Conservation (phyloP, 1,140 invertebrate genomes). For the Brachionus paranguensis region DNA sequence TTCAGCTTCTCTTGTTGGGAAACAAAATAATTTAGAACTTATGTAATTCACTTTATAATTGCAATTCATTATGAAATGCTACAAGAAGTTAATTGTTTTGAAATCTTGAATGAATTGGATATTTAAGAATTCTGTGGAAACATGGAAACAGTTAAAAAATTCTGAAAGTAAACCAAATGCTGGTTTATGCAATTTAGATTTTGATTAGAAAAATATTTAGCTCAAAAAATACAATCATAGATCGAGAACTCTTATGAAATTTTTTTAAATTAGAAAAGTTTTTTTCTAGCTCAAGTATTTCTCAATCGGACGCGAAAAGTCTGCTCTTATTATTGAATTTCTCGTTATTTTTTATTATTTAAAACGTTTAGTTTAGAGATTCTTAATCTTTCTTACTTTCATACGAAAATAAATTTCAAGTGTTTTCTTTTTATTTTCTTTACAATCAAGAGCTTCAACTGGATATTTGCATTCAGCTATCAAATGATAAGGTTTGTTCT, state of each 20-base stretch:
- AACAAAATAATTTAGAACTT: neutral
- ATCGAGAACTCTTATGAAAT: neutral
- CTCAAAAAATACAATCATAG: neutral
- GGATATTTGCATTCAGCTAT: neutral
- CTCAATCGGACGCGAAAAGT: conserved; percentile 17
- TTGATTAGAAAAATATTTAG: neutral
- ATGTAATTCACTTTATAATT: neutral
- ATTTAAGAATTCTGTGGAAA: neutral
- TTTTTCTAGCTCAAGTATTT: neutral
- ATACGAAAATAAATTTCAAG: conserved; percentile 11
- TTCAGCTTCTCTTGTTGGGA: neutral
- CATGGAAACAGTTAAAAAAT: neutral
- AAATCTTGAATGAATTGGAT: neutral
- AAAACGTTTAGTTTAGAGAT: neutral
- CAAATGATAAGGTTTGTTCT: neutral
- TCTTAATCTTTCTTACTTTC: neutral
- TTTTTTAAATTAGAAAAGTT: neutral
- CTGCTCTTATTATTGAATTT: conserved; percentile 13
- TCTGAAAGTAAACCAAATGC: neutral
- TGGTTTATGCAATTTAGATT: neutral
- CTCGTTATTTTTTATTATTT: neutral
- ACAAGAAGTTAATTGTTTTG: neutral
- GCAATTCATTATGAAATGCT: neutral
- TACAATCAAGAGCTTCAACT: neutral
- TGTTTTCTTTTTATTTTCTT: conserved; percentile 4